Percentiles rank a stretch among this genome's conserved stretches.
Conservation (phyloP, 1,140 invertebrate species). For the Meteorus sp. region DNA sequence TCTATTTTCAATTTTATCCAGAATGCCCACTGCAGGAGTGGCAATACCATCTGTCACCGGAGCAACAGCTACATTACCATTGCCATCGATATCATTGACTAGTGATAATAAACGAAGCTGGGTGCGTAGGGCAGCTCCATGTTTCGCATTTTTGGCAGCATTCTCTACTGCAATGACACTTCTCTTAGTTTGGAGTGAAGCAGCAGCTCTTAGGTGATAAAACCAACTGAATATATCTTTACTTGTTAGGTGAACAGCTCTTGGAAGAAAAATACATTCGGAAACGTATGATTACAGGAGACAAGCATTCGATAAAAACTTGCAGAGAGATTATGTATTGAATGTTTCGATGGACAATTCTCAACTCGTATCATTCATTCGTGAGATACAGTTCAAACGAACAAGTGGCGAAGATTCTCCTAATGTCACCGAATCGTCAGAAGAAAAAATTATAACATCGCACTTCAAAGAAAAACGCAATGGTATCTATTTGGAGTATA, state of each 20-base stretch:
- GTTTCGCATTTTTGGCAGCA: slow-evolving; percentile 50
- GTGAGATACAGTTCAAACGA: slow-evolving; percentile 64
- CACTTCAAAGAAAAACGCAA: slow-evolving; percentile 57
- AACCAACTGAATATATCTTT: background rate
- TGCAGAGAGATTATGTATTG: slow-evolving; percentile 75
- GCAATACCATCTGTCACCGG: slow-evolving; percentile 25
- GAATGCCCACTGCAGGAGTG: slow-evolving; percentile 40
- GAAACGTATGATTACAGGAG: slow-evolving; percentile 42
- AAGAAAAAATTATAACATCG: slow-evolving; percentile 55
- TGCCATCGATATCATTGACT: slow-evolving; percentile 17
- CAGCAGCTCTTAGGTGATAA: slow-evolving; percentile 44
- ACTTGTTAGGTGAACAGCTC: background rate
- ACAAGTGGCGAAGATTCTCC: slow-evolving; percentile 50
- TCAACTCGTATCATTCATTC: slow-evolving; percentile 71
- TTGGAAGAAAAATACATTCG: too few species aligned
- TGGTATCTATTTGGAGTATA: slow-evolving; percentile 60
- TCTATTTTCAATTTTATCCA: slow-evolving; percentile 29
- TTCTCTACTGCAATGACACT: slow-evolving; percentile 55
- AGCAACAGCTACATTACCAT: slow-evolving; percentile 20
- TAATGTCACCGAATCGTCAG: slow-evolving; percentile 51
- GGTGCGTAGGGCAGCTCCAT: slow-evolving; percentile 47
- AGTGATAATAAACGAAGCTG: slow-evolving; percentile 43
- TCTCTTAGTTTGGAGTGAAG: slow-evolving; percentile 54
- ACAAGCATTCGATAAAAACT: slow-evolving; percentile 62
- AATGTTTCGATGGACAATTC: slow-evolving; percentile 73